phyloP scores from a whole-genome alignment of 2,113 vertebrate genomes.

The Herpetotheres cachinnans region DNA sequence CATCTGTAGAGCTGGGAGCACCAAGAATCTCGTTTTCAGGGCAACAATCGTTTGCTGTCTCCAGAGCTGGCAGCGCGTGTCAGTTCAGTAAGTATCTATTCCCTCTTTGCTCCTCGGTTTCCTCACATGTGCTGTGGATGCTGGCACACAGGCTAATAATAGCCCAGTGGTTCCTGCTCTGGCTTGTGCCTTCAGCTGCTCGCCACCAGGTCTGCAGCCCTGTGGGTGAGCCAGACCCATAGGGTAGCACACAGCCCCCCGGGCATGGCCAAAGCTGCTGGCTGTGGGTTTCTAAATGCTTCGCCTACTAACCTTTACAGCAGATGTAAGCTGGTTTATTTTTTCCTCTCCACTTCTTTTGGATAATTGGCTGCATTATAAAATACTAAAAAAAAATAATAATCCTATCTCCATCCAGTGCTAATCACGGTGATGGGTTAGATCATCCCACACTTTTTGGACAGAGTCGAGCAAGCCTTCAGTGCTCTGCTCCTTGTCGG shows the following conservation, averaged over 20 bases:
- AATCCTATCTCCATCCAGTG: neutral
- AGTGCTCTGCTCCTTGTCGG: neutral
- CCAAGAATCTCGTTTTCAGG: neutral
- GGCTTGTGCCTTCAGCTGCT: neutral
- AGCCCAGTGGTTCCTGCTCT: neutral
- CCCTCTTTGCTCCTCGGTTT: neutral
- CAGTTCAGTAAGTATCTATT: neutral
- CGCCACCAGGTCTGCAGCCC: neutral
- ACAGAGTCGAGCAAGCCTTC: neutral
- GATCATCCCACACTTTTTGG: neutral
- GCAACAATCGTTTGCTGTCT: neutral
- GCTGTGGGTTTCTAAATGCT: neutral
- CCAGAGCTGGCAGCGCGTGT: neutral
- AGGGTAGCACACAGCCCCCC: rapidly evolving
- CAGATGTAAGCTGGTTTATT: neutral
- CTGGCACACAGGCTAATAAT: neutral
- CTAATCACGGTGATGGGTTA: neutral
- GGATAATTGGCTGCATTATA: neutral
- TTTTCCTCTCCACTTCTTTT: neutral
- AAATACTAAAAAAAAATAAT: neutral
- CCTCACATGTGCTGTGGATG: rapidly evolving
- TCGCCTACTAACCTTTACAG: neutral
- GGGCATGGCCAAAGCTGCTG: rapidly evolving
- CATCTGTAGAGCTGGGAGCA: neutral
- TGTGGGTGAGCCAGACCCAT: rapidly evolving